Percentiles rank a stretch among this genome's conserved stretches.
These are phyloP conservation scores for Cebus imitator DNA, from an alignment of 2,113 vertebrate species.

Conservation along the genomic window DNA sequence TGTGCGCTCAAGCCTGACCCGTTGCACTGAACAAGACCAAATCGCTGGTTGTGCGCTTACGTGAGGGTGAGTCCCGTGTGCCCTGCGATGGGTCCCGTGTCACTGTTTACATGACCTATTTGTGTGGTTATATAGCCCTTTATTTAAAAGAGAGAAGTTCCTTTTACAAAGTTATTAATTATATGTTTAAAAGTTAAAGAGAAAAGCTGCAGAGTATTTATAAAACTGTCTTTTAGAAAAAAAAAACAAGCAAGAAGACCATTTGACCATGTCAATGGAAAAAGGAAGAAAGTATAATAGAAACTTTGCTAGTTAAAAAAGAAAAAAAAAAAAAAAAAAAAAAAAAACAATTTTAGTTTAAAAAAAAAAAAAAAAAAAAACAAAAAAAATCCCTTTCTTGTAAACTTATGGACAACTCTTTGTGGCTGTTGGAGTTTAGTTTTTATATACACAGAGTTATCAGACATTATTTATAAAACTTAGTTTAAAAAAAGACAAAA, in stretches of 20 bases:
- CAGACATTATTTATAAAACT: slow-evolving; percentile 96
- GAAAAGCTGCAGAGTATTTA: slow-evolving; percentile 84
- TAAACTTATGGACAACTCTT: slow-evolving; percentile 91
- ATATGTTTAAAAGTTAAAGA: slow-evolving; percentile 86
- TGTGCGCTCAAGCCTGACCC: slow-evolving; percentile 82
- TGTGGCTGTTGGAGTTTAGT: slow-evolving; percentile 93
- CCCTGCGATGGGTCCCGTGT: slow-evolving; percentile 80
- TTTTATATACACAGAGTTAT: slow-evolving; percentile 94
- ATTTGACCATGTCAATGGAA: slow-evolving; percentile 87
- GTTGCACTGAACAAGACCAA: slow-evolving; percentile 91
- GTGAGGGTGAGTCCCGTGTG: slow-evolving; percentile 85
- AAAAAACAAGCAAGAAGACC: slow-evolving; percentile 85
- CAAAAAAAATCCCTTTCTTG: slow-evolving; percentile 90
- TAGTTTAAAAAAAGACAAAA: slow-evolving; percentile 88
- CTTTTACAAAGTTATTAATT: slow-evolving; percentile 86
- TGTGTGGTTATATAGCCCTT: slow-evolving; percentile 91
- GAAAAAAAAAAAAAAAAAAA: slow-evolving; percentile 79
- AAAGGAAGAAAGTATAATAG: slow-evolving; percentile 87
- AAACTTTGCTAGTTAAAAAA: slow-evolving; percentile 91
- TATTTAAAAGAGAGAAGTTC: slow-evolving; percentile 86
- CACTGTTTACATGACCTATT: slow-evolving; percentile 89
- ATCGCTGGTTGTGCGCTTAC: slow-evolving; percentile 80
- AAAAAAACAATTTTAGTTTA: too few species aligned
- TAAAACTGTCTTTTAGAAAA: slow-evolving; percentile 83
- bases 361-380: slow-evolving; percentile 78